phyloP scores from a whole-genome alignment of 1,140 invertebrate species.

The Drosophila busckii region DNA sequence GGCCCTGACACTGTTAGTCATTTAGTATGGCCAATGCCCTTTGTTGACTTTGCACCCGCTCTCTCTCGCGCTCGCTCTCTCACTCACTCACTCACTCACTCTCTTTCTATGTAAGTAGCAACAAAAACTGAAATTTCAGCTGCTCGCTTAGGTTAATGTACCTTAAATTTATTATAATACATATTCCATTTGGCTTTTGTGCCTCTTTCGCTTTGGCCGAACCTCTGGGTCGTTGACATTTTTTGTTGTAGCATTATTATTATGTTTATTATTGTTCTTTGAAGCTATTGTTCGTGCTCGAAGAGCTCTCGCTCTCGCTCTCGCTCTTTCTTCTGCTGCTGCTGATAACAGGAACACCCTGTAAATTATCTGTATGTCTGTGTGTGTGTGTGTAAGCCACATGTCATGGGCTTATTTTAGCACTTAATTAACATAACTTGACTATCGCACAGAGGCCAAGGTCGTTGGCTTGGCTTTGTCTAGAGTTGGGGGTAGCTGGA shows the following conservation, averaged over 20 bases:
- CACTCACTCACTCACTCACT: neutral
- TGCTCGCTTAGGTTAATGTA: conserved; percentile 62
- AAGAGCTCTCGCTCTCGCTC: too few species aligned
- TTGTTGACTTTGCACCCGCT: too few species aligned
- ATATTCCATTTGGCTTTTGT: conserved; percentile 45
- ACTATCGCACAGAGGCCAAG: conserved; percentile 22
- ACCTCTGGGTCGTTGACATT: conserved; percentile 66
- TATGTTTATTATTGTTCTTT: conserved; percentile 38
- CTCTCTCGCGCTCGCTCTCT: conserved; percentile 9
- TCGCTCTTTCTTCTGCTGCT: neutral
- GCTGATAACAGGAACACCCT: conserved; percentile 26
- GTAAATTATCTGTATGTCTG: neutral
- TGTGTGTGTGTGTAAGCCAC: conserved; percentile 9
- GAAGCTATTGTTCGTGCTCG: conserved; percentile 46
- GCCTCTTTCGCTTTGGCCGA: conserved; percentile 23
- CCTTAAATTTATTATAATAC: conserved; percentile 73
- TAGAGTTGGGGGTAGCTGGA: neutral
- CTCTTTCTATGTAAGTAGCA: conserved; percentile 5
- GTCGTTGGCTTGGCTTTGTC: conserved; percentile 23
- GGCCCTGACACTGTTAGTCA: too few species aligned
- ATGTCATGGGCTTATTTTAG: conserved; percentile 27
- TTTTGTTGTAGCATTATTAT: conserved; percentile 48
- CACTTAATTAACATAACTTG: conserved; percentile 35
- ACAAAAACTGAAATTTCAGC: conserved; percentile 8
- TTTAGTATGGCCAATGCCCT: conserved; percentile 5